Percentiles rank a stretch among this genome's conserved stretches.
Evolutionary conservation across 2,113 vertebrate species (phyloP).

Genomic region (Sorex araneus): DNA sequence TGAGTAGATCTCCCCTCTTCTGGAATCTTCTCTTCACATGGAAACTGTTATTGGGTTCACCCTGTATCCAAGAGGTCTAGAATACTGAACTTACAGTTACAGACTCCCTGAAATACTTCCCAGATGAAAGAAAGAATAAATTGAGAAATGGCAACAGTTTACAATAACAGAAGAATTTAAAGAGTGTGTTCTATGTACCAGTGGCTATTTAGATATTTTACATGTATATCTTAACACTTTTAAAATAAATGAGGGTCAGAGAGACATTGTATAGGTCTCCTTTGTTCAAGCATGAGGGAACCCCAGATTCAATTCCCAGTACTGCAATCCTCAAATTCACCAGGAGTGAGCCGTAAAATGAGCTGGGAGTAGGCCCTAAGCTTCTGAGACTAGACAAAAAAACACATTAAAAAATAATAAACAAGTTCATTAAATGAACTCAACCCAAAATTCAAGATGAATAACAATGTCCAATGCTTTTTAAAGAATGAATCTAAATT

Average conservation of each 20-base stretch:
- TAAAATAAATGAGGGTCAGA: too few relatives aligned
- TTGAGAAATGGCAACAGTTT: background rate
- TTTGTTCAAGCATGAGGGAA: too few relatives aligned
- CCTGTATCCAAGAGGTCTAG: background rate
- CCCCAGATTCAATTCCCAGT: too few relatives aligned
- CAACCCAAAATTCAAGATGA: conserved; percentile 57
- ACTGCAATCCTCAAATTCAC: too few relatives aligned
- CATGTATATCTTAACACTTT: background rate
- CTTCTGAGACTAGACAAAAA: too few relatives aligned
- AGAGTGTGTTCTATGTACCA: background rate
- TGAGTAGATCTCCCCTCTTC: background rate
- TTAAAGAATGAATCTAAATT: conserved; percentile 24
- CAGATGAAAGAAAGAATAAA: background rate
- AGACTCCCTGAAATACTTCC: background rate
- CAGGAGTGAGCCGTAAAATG: too few relatives aligned
- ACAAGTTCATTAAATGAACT: background rate
- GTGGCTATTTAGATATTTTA: conserved; percentile 27
- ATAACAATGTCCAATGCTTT: background rate
- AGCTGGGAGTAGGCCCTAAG: too few relatives aligned
- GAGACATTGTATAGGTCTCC: too few relatives aligned
- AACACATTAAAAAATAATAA: background rate
- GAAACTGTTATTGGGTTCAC: background rate
- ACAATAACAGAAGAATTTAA: background rate
- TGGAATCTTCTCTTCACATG: background rate
- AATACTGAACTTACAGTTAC: background rate